Percentiles rank a stretch among this genome's conserved stretches.
Evolutionary conservation across 2,797 vertebrate species (phyloP).

Genomic region (Dendrocincla fuliginosa): DNA sequence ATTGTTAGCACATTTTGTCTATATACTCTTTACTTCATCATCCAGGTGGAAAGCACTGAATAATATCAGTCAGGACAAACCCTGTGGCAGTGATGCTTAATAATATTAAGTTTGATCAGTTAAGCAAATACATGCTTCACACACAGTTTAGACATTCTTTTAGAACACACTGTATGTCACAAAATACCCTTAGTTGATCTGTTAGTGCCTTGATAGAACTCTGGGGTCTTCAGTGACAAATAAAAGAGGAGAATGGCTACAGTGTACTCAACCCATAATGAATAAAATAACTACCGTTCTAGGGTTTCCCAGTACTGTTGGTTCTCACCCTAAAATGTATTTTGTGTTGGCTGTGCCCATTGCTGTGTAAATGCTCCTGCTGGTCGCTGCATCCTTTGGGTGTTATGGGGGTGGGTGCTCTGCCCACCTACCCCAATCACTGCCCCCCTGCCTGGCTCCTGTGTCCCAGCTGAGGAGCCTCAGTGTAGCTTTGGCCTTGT

Average conservation of each 20-base stretch:
- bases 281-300: background rate
- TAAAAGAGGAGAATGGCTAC: background rate
- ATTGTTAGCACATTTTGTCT: background rate
- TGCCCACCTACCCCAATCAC: fast-evolving
- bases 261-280: background rate
- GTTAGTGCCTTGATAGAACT: background rate
- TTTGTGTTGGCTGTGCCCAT: background rate
- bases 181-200: background rate
- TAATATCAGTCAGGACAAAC: background rate
- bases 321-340: background rate
- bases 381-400: background rate
- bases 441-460: background rate
- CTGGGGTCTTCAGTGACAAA: background rate
- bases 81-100: background rate
- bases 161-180: background rate
- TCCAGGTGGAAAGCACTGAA: background rate
- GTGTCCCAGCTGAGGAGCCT: background rate
- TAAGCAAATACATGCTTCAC: background rate
- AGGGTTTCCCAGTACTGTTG: background rate
- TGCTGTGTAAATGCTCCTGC: background rate
- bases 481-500: background rate
- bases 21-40: background rate
- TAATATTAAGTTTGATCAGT: background rate
- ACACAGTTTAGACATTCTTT: background rate
- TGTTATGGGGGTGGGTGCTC: background rate